Conservation (phyloP, 2,888 invertebrate genomes). For the Aethes cnicana region DNA sequence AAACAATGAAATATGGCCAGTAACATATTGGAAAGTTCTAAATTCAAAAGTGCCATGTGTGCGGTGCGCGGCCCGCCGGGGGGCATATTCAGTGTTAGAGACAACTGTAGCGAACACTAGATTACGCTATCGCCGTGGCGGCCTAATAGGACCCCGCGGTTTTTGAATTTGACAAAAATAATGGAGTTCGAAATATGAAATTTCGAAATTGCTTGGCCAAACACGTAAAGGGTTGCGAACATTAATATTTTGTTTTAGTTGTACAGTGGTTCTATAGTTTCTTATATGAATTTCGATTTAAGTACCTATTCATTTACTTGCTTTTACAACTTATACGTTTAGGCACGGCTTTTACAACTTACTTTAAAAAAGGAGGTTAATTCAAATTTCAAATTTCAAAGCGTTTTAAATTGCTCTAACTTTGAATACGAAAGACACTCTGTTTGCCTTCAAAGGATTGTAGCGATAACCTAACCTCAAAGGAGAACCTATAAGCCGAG, state of each 20-base stretch:
- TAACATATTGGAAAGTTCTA: conserved; percentile 28
- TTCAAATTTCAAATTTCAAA: too few species aligned
- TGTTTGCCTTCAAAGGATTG: neutral
- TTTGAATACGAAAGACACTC: neutral
- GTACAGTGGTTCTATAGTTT: too few species aligned
- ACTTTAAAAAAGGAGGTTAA: too few species aligned
- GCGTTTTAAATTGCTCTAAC: too few species aligned
- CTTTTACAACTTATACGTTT: too few species aligned
- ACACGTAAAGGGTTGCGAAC: too few species aligned
- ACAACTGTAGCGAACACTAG: conserved; percentile 37
- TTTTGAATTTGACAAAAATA: conserved; percentile 58
- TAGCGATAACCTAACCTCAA: too few species aligned
- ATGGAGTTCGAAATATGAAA: conserved; percentile 33
- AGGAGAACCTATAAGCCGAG: conserved; percentile 11
- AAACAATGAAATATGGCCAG: neutral
- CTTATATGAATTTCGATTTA: too few species aligned
- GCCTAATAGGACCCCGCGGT: conserved; percentile 62
- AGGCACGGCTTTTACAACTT: too few species aligned
- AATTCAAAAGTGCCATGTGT: conserved; percentile 55
- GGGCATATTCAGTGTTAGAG: conserved; percentile 46
- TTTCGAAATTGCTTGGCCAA: too few species aligned
- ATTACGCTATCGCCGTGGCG: conserved; percentile 12
- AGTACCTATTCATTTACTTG: too few species aligned
- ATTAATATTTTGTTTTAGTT: too few species aligned
- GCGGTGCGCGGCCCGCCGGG: conserved; percentile 49